Evolutionary conservation across 2,888 invertebrate species (phyloP).

Genomic region (Cantharis rustica): DNA sequence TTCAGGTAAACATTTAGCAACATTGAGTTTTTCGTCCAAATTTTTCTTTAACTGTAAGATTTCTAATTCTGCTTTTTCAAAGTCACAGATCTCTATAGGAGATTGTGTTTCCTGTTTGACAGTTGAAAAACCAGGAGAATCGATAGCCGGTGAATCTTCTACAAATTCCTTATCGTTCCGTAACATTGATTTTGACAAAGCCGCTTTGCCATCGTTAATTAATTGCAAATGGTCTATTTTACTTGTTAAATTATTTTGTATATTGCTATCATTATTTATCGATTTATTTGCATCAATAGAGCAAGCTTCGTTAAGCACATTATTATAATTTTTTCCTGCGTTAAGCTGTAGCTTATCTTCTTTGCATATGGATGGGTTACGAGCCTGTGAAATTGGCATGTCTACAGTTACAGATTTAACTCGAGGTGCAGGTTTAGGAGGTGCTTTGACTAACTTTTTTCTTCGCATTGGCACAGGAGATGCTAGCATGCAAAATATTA

Average conservation of each 20-base stretch:
- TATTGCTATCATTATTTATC: background rate
- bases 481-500: constrained; percentile 50
- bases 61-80: background rate
- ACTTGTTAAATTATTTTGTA: background rate
- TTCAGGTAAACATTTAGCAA: background rate
- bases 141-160: background rate
- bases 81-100: background rate
- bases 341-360: constrained; percentile 6
- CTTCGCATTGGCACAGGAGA: constrained; percentile 31
- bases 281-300: background rate
- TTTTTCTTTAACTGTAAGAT: background rate
- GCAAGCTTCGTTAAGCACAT: background rate
- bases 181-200: background rate
- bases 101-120: background rate
- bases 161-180: background rate
- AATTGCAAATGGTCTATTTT: background rate
- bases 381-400: constrained; percentile 19
- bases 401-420: constrained; percentile 19
- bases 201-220: background rate
- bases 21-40: background rate
- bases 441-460: constrained; percentile 12
- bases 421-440: constrained; percentile 21
- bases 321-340: background rate
- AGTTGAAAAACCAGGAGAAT: background rate
- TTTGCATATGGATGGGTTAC: background rate